Evolutionary conservation across 2,113 vertebrate species (phyloP), one percentile per base, ranked within the genome.

Genomic region (Mohoua ochrocephala): DNA sequence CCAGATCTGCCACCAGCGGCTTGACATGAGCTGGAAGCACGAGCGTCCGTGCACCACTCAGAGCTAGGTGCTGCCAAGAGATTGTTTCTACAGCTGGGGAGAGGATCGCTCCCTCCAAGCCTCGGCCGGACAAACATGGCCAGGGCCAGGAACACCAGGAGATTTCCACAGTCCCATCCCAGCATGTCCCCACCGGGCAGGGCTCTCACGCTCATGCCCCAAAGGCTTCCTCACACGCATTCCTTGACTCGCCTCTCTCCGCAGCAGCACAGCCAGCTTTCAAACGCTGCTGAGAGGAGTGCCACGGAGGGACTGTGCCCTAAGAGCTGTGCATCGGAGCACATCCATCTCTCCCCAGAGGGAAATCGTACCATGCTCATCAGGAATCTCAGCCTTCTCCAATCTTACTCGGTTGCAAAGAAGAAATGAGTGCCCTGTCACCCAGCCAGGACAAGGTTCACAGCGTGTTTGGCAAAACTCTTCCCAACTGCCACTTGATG

Each of bases 81-180:
- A 26, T 19, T 45, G 73, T 78, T 89, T 65, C 94, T 81, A 31
- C 2, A 12, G 86, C 88, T 76, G 70, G 67, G 22, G 59, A 75
- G 56, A 87, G 41, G 31, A 91, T 41, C 2, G 8, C 13, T 89
- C 64, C 52, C 84, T 82, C 60, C 81, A 59, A 45, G 42, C 18
- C 76, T 87, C 27, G 2, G 11, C 53, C 0, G 9, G 68, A 83
- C 68, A 90, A 85, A 90, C 59, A n/a, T 0, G 2, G n/a, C 52
- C 73, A 84, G 76, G 65, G 78, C 70, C 91, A 93, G 71, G 45
- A 70, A 91, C 76, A 70, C 45, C 80, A 57, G 41, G 26, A 94
- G 67, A 44, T 42, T 73, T 76, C 75, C 82, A 90, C 1, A 4
- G 63, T 39, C 56, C 60, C 52, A 73, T 56, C 73, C 60, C 76